Conservation (phyloP, 2,113 vertebrate genomes). For the Prolemur simus region DNA sequence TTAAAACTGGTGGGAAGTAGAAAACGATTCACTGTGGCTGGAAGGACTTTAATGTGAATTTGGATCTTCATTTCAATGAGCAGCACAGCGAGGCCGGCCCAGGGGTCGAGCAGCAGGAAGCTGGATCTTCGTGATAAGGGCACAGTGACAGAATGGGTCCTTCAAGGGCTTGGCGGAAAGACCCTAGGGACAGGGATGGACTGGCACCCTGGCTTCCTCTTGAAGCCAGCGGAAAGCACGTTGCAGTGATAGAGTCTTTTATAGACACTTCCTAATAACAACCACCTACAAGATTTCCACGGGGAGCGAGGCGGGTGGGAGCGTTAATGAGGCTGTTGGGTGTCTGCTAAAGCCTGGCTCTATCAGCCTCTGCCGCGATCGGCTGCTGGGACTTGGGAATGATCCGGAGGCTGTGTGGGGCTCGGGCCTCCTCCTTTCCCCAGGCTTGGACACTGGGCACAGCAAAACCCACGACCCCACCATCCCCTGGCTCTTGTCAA, state of each 20-base stretch:
- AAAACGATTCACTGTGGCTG: neutral
- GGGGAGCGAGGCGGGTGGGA: neutral
- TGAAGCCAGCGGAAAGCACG: neutral
- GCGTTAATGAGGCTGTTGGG: neutral
- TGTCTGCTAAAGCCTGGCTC: neutral
- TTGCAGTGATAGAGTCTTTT: neutral
- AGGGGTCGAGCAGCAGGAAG: neutral
- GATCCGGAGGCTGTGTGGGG: neutral
- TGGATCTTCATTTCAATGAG: neutral
- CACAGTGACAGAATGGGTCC: neutral
- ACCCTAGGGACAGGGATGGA: neutral
- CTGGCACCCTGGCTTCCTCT: neutral
- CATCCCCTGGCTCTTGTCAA: rapidly evolving
- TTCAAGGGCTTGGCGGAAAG: neutral
- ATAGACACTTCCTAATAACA: slow-evolving; percentile 39
- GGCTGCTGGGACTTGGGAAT: neutral
- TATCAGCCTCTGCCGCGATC: rapidly evolving
- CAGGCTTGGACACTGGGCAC: neutral
- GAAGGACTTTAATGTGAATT: neutral
- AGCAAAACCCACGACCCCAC: too few relatives aligned
- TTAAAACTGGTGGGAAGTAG: neutral
- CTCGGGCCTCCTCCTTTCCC: neutral
- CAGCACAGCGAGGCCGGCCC: rapidly evolving
- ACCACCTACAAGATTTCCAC: neutral
- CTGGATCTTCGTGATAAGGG: neutral